Evolutionary conservation across 2,797 vertebrate species (phyloP).

Genomic region (Perodicticus potto): DNA sequence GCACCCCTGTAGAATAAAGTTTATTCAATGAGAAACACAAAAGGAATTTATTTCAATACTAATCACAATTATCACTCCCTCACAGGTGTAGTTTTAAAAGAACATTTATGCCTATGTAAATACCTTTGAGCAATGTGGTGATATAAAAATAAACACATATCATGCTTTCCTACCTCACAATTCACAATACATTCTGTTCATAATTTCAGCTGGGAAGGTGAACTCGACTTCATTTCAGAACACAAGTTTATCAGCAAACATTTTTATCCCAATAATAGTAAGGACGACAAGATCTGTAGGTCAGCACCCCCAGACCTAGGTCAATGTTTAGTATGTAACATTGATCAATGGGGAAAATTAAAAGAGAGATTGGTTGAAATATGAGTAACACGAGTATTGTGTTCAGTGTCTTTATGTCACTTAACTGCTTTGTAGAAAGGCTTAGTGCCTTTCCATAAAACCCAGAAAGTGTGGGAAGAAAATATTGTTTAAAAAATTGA

Average conservation of each 20-base stretch:
- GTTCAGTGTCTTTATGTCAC: background rate
- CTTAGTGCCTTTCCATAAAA: background rate
- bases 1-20: background rate
- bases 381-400: background rate
- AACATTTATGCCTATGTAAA: background rate
- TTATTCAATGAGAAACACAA: background rate
- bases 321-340: background rate
- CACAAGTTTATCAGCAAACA: background rate
- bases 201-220: background rate
- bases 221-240: constrained; percentile 14
- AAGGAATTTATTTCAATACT: background rate
- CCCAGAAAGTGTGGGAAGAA: background rate
- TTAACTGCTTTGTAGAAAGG: background rate
- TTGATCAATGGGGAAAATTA: background rate
- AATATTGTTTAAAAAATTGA: background rate
- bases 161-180: background rate
- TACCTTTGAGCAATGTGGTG: background rate
- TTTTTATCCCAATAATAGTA: constrained; percentile 14
- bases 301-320: background rate
- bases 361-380: background rate
- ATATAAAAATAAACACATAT: background rate
- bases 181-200: background rate
- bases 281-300: background rate
- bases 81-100: background rate
- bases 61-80: background rate